phyloP scores from a whole-genome alignment of 2,888 invertebrate species.

The Melipona beecheii region DNA sequence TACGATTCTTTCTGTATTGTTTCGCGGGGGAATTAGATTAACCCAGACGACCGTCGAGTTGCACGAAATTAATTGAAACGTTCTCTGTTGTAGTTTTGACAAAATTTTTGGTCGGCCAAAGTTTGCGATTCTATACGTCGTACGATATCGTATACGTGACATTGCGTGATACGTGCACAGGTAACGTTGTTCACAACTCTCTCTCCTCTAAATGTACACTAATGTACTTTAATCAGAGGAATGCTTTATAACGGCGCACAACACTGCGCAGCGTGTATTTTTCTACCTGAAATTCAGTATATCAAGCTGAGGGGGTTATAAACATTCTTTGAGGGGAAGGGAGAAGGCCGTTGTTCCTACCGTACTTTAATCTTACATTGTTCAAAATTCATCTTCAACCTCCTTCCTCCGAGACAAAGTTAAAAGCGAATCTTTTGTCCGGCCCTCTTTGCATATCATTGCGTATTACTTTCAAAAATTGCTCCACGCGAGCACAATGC shows the following conservation, averaged over 20 bases:
- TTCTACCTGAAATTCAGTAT: neutral
- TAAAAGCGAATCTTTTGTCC: neutral
- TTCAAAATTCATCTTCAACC: constrained; percentile 17
- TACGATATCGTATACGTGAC: neutral
- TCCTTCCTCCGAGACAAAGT: neutral
- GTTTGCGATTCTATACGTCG: neutral
- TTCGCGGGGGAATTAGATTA: no score
- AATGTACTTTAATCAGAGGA: neutral
- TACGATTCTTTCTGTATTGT: no score
- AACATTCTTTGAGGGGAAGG: neutral
- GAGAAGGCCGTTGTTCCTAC: neutral
- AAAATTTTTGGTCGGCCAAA: neutral
- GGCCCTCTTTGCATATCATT: constrained; percentile 3
- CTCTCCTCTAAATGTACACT: neutral
- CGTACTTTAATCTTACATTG: neutral
- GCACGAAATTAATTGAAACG: neutral
- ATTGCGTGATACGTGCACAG: neutral
- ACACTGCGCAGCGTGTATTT: no score
- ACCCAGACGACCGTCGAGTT: neutral
- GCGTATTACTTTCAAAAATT: constrained; percentile 7
- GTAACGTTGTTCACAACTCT: neutral
- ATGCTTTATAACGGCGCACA: neutral
- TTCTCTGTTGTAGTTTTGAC: neutral
- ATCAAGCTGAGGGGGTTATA: neutral
- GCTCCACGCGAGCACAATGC: neutral